Evolutionary conservation across 2,113 vertebrate genomes (phyloP).

Genomic region (Raja brachyura): DNA sequence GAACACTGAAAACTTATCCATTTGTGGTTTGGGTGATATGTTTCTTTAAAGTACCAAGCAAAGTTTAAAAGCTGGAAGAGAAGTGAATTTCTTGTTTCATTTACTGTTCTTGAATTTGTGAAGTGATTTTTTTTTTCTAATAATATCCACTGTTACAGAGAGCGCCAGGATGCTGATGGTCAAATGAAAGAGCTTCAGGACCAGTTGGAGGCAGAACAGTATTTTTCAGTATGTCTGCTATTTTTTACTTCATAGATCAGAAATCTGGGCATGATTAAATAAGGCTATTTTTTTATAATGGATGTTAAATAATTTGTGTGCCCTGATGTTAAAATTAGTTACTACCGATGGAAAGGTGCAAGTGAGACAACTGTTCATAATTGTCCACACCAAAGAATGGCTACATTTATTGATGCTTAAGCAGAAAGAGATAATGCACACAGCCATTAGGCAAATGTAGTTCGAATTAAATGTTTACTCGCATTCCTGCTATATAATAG

Average conservation of each 20-base stretch:
- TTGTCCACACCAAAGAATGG: background rate
- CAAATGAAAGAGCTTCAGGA: conserved; percentile 98
- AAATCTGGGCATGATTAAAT: background rate
- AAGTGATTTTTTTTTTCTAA: background rate
- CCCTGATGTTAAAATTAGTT: background rate
- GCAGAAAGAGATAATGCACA: background rate
- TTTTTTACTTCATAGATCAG: background rate
- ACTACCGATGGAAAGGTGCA: background rate
- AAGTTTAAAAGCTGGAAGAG: background rate
- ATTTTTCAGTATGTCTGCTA: conserved; percentile 81
- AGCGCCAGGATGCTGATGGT: conserved; percentile 88
- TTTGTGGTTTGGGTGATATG: background rate
- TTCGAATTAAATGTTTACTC: background rate
- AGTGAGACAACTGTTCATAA: background rate
- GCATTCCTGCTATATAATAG: background rate
- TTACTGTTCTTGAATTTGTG: background rate
- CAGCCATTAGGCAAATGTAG: background rate
- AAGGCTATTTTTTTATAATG: background rate
- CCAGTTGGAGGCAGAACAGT: conserved; percentile 93
- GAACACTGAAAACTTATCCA: background rate
- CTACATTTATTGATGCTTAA: background rate
- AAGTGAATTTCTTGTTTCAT: background rate
- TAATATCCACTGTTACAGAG: conserved; percentile 59
- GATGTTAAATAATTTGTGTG: background rate
- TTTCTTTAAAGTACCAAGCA: background rate